These are phyloP conservation scores for Myripristis murdjan DNA, from an alignment of 2,797 vertebrate species.

Conservation along the genomic window DNA sequence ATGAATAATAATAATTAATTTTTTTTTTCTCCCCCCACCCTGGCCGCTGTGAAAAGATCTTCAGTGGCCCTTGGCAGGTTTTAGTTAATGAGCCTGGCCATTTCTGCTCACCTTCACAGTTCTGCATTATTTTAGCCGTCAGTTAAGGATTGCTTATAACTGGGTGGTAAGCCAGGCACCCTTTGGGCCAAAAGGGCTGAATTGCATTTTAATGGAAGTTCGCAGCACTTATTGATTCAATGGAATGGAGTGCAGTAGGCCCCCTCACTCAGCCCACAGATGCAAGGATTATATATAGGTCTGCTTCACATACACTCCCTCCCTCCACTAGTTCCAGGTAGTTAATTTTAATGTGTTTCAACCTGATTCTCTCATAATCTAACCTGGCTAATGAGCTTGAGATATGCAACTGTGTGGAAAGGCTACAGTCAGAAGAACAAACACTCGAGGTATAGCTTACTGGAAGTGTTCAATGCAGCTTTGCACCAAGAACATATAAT, in stretches of 20 bases:
- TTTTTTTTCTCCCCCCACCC: not conserved
- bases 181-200: conserved; percentile 53
- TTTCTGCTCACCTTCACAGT: conserved; percentile 71
- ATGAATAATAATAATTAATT: conserved; percentile 61
- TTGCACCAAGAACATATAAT: not conserved
- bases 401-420: conserved; percentile 38
- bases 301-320: conserved; percentile 20
- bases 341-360: conserved; percentile 42
- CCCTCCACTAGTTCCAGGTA: conserved; percentile 42
- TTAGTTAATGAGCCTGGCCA: conserved; percentile 74
- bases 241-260: conserved; percentile 37
- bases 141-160: conserved; percentile 61
- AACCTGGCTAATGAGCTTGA: conserved; percentile 42
- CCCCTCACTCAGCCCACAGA: conserved; percentile 6
- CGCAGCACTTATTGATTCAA: conserved; percentile 69
- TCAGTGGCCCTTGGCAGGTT: conserved; percentile 72
- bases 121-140: conserved; percentile 68
- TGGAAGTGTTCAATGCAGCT: conserved; percentile 7
- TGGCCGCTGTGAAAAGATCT: conserved; percentile 62
- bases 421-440: conserved; percentile 40
- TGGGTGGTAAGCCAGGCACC: conserved; percentile 47
- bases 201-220: conserved; percentile 76
- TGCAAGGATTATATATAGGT: conserved; percentile 41
- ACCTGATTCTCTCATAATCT: conserved; percentile 41
- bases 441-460: conserved; percentile 17